Evolutionary conservation across 2,797 vertebrate genomes (phyloP).

Genomic region (Chelmon rostratus): DNA sequence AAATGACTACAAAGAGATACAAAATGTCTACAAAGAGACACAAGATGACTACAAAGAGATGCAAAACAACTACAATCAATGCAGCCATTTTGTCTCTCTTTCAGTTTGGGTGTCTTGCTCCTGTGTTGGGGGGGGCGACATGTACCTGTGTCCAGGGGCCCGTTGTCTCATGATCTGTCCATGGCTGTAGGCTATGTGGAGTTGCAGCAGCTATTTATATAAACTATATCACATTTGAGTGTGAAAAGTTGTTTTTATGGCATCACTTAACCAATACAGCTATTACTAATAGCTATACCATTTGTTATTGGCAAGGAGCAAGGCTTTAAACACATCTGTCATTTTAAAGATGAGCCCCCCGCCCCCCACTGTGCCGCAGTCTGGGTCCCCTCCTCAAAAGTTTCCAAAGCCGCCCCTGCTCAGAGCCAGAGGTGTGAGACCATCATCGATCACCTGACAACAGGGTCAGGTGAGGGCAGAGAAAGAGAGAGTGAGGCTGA

Average conservation of each 20-base stretch:
- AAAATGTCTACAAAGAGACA: neutral
- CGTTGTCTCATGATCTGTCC: neutral
- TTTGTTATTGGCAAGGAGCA: neutral
- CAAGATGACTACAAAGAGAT: neutral
- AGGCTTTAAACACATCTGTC: neutral
- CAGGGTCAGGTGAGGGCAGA: slow-evolving; percentile 32
- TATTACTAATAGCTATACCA: neutral
- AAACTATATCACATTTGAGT: neutral
- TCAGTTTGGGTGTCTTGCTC: neutral
- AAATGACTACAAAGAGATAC: neutral
- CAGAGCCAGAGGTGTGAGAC: neutral
- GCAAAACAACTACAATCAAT: neutral
- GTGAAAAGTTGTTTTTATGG: neutral
- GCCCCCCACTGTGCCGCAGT: neutral
- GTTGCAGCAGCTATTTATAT: neutral
- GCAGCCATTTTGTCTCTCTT: neutral
- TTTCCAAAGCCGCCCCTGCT: neutral
- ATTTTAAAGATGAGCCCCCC: neutral
- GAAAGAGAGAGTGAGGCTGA: neutral
- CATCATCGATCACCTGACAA: slow-evolving; percentile 13
- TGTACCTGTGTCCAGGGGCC: neutral
- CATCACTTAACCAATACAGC: neutral
- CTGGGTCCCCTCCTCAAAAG: neutral
- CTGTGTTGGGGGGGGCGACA: neutral
- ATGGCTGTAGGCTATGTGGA: neutral